Evolutionary conservation across 2,113 vertebrate genomes (phyloP).

Genomic region (Oenanthe melanoleuca): DNA sequence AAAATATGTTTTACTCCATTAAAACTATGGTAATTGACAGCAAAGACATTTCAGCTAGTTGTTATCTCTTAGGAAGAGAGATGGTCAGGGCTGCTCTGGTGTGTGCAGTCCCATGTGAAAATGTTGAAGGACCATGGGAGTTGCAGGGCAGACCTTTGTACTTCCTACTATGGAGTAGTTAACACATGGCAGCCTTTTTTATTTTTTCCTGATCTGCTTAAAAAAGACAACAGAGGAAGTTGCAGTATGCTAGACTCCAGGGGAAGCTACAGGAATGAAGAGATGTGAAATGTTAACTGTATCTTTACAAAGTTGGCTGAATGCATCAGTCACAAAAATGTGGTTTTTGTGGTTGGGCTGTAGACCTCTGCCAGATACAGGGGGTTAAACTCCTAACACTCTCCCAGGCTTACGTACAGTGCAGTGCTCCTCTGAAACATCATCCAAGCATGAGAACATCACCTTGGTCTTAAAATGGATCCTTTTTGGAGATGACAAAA

Average conservation of each 20-base stretch:
- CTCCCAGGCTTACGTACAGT: background rate
- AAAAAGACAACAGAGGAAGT: background rate
- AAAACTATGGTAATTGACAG: background rate
- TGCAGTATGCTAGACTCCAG: background rate
- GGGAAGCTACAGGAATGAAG: background rate
- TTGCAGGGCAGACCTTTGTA: background rate
- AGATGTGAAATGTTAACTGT: background rate
- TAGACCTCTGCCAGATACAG: background rate
- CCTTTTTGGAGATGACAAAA: background rate
- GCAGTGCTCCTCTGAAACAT: background rate
- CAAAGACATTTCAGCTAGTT: background rate
- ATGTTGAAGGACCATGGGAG: background rate
- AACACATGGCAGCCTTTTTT: background rate
- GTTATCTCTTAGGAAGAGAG: background rate
- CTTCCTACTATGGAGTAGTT: background rate
- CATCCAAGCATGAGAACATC: background rate
- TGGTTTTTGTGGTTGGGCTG: background rate
- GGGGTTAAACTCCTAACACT: background rate
- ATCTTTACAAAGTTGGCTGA: background rate
- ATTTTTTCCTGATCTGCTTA: background rate
- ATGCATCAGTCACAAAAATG: background rate
- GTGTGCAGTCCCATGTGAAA: background rate
- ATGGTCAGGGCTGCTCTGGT: background rate
- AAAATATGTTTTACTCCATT: background rate
- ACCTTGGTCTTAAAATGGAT: background rate